Evolutionary conservation across 2,888 invertebrate species (phyloP).

Genomic region (Bellardia bayeri): DNA sequence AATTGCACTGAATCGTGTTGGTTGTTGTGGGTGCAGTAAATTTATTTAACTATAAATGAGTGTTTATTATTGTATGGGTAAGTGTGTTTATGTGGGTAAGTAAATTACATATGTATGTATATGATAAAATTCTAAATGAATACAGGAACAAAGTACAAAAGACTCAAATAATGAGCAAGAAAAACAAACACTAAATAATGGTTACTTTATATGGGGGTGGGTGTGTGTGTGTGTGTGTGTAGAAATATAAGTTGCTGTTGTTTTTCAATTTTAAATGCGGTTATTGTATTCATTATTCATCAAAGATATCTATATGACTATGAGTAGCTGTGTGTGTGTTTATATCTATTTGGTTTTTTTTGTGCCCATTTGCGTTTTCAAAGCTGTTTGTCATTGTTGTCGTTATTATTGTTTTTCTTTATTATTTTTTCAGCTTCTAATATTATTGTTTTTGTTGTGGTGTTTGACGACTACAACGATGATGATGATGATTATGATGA

Average conservation of each 20-base stretch:
- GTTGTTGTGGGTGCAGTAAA: slow-evolving; percentile 56
- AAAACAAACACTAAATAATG: slow-evolving; percentile 4
- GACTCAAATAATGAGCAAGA: slow-evolving; percentile 12
- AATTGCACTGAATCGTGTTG: slow-evolving; percentile 24
- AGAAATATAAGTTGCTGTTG: not conserved
- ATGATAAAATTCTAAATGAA: slow-evolving; percentile 56
- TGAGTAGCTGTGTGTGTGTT: not conserved
- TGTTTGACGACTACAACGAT: slow-evolving; percentile 19
- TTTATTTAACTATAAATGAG: slow-evolving; percentile 16
- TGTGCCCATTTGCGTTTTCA: slow-evolving; percentile 52
- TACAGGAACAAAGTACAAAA: slow-evolving; percentile 56
- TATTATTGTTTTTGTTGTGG: slow-evolving; percentile 35
- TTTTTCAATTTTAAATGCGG: slow-evolving; percentile 18
- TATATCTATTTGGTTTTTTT: slow-evolving; percentile 57
- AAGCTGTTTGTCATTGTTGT: slow-evolving; percentile 60
- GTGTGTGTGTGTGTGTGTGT: not conserved
- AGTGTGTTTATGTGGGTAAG: not conserved
- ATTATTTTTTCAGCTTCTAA: slow-evolving; percentile 12
- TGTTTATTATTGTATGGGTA: not conserved
- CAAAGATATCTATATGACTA: slow-evolving; percentile 1
- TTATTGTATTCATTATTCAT: slow-evolving; percentile 23
- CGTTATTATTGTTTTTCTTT: slow-evolving; percentile 53
- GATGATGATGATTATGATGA: slow-evolving; percentile 65
- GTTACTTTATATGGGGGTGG: slow-evolving; percentile 4
- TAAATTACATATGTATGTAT: slow-evolving; percentile 27